phyloP scores from a whole-genome alignment of 2,113 vertebrate species.

The Aix galericulata region DNA sequence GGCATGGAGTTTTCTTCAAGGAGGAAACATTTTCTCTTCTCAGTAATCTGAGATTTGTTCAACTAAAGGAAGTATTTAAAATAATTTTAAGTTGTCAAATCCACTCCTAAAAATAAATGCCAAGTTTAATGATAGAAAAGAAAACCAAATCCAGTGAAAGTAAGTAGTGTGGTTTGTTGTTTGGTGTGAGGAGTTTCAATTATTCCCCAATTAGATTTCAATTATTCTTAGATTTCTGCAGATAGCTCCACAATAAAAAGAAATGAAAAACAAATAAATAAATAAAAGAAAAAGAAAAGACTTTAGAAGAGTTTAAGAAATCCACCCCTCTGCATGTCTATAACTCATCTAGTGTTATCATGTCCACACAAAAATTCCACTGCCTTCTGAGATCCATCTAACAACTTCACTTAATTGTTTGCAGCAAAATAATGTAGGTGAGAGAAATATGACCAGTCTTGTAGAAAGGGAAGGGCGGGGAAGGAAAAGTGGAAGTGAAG shows the following conservation, averaged over 20 bases:
- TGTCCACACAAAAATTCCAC: neutral
- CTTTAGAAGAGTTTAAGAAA: neutral
- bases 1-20: fast-evolving
- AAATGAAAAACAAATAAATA: neutral
- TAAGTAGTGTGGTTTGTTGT: too few relatives aligned
- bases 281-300: neutral
- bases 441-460: neutral
- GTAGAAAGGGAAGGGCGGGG: neutral
- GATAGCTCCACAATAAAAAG: neutral
- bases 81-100: neutral
- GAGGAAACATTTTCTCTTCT: neutral
- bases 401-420: neutral
- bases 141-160: neutral
- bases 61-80: neutral
- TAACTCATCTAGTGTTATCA: neutral
- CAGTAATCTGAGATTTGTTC: neutral
- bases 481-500: neutral
- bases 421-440: neutral
- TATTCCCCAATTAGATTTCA: neutral
- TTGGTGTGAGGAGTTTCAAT: fast-evolving
- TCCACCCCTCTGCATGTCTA: fast-evolving
- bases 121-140: neutral
- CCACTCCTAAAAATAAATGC: neutral
- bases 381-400: neutral
- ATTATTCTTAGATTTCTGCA: neutral